These are phyloP conservation scores for Drosophila malerkotliana DNA, from an alignment of 1,140 invertebrate genomes.

Conservation along the genomic window DNA sequence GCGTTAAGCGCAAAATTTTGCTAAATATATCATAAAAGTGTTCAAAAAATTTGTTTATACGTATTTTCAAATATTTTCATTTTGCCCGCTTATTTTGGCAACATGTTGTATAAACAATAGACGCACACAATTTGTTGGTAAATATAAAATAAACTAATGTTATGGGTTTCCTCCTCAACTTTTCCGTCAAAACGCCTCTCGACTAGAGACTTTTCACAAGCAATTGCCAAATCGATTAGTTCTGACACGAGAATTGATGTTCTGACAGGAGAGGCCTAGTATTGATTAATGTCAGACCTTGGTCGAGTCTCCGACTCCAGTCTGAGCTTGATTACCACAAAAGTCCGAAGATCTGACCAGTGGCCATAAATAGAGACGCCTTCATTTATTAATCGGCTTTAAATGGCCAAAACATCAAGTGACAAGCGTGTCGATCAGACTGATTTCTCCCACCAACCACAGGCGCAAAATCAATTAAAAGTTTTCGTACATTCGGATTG, in stretches of 20 bases:
- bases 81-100: constrained; percentile 54
- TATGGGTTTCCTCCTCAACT: constrained; percentile 41
- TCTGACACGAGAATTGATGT: constrained; percentile 35
- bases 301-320: neutral
- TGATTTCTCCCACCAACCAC: constrained; percentile 30
- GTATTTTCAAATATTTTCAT: constrained; percentile 36
- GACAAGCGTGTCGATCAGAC: constrained; percentile 45
- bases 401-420: constrained; percentile 41
- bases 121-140: constrained; percentile 18
- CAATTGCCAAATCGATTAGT: constrained; percentile 59
- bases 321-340: constrained; percentile 32
- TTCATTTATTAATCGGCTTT: constrained; percentile 57
- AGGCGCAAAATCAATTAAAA: constrained; percentile 43
- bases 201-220: constrained; percentile 50
- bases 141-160: constrained; percentile 21
- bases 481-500: constrained; percentile 31
- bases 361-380: constrained; percentile 56
- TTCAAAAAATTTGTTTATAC: constrained; percentile 55
- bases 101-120: constrained; percentile 63
- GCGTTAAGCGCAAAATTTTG: constrained; percentile 14
- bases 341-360: constrained; percentile 26
- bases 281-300: constrained; percentile 32
- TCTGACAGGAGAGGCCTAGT: constrained; percentile 14
- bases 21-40: constrained; percentile 62
- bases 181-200: constrained; percentile 11